Conservation (phyloP, 2,113 vertebrate genomes). For the Lamprotornis superbus region DNA sequence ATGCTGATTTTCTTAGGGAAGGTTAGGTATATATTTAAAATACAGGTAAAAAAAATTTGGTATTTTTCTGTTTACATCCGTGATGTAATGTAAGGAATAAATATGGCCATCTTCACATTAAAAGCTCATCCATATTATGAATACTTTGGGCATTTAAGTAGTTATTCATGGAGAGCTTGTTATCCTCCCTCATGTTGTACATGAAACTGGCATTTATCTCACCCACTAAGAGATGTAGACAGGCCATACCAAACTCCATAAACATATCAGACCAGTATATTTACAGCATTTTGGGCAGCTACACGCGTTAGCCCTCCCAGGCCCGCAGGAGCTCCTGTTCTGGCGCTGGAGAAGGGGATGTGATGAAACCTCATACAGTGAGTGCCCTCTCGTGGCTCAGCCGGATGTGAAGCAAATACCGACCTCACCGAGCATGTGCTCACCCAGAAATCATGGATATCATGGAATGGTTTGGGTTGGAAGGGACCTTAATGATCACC, state of each 20-base stretch:
- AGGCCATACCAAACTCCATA: not conserved
- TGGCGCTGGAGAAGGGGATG: not conserved
- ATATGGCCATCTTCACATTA: not conserved
- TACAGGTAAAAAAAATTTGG: not conserved
- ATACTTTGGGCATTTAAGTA: not conserved
- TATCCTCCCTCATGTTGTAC: not conserved
- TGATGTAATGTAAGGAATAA: not conserved
- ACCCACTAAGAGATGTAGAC: not conserved
- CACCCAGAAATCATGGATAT: not conserved
- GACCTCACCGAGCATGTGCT: fast-evolving
- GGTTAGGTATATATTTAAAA: not conserved
- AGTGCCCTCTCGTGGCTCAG: conserved; percentile 67
- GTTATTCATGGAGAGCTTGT: not conserved
- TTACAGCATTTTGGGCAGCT: not conserved
- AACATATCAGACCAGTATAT: not conserved
- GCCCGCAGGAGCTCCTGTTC: not conserved
- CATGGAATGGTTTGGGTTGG: not conserved
- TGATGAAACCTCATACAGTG: not conserved
- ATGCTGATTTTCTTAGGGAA: not conserved
- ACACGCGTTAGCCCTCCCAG: not conserved
- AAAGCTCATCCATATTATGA: not conserved
- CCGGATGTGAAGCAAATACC: not conserved
- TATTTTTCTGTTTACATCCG: not conserved
- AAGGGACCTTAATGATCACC: not conserved
- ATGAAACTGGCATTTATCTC: not conserved